Conservation (phyloP, 2,113 vertebrate genomes). For the Psittacus erithacus region DNA sequence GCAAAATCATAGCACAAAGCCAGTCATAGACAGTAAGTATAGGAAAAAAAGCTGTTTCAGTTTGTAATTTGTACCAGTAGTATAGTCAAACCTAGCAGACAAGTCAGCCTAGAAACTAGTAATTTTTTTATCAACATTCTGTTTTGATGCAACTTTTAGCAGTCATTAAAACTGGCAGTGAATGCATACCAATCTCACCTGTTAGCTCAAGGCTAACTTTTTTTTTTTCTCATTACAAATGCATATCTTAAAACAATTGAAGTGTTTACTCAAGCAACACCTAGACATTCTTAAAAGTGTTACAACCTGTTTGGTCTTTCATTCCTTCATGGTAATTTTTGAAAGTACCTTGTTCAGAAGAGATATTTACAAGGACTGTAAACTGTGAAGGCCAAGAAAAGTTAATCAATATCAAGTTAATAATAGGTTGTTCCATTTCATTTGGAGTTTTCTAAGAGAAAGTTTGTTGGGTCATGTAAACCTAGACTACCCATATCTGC, state of each 20-base stretch:
- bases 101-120: not conserved
- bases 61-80: not conserved
- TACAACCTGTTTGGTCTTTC: not conserved
- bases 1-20: not conserved
- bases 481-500: not conserved
- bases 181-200: not conserved
- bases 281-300: not conserved
- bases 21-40: not conserved
- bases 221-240: not conserved
- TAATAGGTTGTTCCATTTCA: not conserved
- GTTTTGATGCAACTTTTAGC: not conserved
- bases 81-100: not conserved
- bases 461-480: not conserved
- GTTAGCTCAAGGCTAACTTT: not conserved
- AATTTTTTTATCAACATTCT: not conserved
- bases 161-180: not conserved
- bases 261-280: not conserved
- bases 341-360: not conserved
- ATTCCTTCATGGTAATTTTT: not conserved
- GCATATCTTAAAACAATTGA: not conserved
- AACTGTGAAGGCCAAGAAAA: not conserved
- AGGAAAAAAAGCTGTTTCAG: not conserved
- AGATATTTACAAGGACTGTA: not conserved
- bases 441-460: not conserved
- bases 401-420: not conserved